Evolutionary conservation across 2,797 vertebrate genomes (phyloP).

Genomic region (Lophura swinhoii): DNA sequence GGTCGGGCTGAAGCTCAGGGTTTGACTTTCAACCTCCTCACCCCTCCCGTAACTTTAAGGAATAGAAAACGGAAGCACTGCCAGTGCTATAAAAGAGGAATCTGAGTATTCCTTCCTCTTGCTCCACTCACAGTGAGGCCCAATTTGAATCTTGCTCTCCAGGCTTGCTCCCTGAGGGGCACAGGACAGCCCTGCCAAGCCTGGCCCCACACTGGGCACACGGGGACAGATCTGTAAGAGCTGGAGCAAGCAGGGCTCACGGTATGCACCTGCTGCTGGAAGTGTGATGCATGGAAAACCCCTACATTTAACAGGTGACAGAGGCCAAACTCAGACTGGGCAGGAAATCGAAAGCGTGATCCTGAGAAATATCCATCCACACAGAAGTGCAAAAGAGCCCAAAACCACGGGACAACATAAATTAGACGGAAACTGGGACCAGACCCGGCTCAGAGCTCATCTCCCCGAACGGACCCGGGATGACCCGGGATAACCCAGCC

Average conservation of each 20-base stretch:
- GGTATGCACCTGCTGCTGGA: background rate
- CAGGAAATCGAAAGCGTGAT: background rate
- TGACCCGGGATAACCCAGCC: background rate
- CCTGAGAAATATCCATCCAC: background rate
- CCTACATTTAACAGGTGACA: conserved; percentile 64
- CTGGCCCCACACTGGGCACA: background rate
- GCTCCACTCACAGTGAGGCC: background rate
- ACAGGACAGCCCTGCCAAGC: accelerated
- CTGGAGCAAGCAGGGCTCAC: accelerated
- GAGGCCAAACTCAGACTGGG: conserved; percentile 30
- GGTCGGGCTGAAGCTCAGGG: accelerated
- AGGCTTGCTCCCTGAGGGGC: background rate
- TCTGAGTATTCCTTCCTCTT: background rate
- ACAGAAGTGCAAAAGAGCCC: background rate
- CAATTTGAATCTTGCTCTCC: background rate
- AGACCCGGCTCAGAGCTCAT: background rate
- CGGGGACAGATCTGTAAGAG: background rate
- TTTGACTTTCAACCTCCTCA: background rate
- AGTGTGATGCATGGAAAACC: background rate
- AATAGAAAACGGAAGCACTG: background rate
- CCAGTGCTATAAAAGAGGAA: background rate
- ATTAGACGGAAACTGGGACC: background rate
- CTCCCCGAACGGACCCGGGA: background rate
- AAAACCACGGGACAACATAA: background rate
- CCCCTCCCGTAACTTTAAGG: accelerated